phyloP scores from a whole-genome alignment of 2,797 vertebrate genomes.

The Myripristis murdjan region DNA sequence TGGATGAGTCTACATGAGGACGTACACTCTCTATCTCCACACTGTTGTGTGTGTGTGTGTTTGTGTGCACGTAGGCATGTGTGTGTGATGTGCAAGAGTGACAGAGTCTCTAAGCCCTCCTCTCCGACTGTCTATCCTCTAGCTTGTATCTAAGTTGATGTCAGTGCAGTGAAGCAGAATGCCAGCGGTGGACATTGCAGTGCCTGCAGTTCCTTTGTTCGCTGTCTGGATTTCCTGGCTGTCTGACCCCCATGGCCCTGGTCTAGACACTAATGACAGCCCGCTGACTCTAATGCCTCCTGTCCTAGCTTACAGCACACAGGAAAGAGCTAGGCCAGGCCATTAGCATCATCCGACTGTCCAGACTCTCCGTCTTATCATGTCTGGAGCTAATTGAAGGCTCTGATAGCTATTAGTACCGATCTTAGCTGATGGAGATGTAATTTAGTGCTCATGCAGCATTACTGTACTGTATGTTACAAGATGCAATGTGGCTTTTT shows the following conservation, averaged over 20 bases:
- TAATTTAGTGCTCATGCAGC: constrained; percentile 42
- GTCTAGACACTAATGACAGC: constrained; percentile 79
- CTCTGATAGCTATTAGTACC: constrained; percentile 72
- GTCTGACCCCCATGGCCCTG: constrained; percentile 72
- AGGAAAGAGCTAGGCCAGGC: constrained; percentile 65
- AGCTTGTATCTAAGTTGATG: constrained; percentile 43
- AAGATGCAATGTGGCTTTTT: constrained; percentile 31
- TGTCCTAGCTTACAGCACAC: constrained; percentile 43
- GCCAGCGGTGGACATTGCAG: constrained; percentile 28
- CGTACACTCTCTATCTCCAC: background rate
- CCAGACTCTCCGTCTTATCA: constrained; percentile 71
- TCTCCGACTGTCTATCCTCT: constrained; percentile 39
- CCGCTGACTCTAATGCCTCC: constrained; percentile 68
- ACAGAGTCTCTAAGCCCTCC: constrained; percentile 42
- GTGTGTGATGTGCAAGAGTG: constrained; percentile 10
- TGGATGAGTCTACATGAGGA: background rate
- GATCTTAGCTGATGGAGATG: constrained; percentile 62
- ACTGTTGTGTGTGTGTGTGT: constrained; percentile 14
- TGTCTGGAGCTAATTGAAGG: constrained; percentile 75
- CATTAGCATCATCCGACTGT: constrained; percentile 74
- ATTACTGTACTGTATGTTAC: constrained; percentile 17
- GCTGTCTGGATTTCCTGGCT: constrained; percentile 56
- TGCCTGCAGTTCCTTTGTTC: constrained; percentile 60
- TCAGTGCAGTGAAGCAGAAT: constrained; percentile 57
- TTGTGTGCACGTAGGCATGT: background rate